Percentiles rank a stretch among this genome's conserved stretches.
phyloP scores from a whole-genome alignment of 2,797 vertebrate species.

The Rhabdomys pumilio region DNA sequence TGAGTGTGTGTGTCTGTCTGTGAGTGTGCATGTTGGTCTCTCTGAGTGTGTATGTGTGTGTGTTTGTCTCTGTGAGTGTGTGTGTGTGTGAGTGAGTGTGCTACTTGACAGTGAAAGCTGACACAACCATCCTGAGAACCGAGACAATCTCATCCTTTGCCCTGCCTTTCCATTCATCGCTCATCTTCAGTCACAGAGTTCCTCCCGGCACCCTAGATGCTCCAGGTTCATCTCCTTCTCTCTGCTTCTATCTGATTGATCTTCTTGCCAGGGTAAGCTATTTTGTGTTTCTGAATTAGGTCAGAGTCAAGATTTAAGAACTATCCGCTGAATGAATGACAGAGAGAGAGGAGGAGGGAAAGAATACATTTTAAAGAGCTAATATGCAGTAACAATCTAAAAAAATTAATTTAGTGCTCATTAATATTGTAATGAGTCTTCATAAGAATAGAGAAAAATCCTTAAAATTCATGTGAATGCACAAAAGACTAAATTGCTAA shows the following conservation, averaged over 20 bases:
- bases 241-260: not conserved
- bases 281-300: not conserved
- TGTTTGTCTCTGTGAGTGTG: not conserved
- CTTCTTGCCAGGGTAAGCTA: not conserved
- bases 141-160: not conserved
- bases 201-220: not conserved
- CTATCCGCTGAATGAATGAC: not conserved
- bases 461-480: not conserved
- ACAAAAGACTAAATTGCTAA: not conserved
- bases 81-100: not conserved
- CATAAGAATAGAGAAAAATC: not conserved
- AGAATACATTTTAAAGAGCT: not conserved
- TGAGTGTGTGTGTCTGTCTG: not conserved
- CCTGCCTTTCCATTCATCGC: rapidly evolving
- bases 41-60: too few species aligned
- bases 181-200: not conserved
- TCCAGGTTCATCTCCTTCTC: rapidly evolving
- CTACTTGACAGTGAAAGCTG: not conserved
- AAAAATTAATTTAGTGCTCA: too few species aligned
- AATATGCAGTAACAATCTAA: not conserved
- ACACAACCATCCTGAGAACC: not conserved
- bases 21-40: not conserved
- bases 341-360: not conserved
- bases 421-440: not conserved
- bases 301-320: not conserved